A percentile compares a stretch with the other conserved stretches of the same genome.
phyloP scores from a whole-genome alignment of 2,888 invertebrate species.

The Ferdinandea cuprea region DNA sequence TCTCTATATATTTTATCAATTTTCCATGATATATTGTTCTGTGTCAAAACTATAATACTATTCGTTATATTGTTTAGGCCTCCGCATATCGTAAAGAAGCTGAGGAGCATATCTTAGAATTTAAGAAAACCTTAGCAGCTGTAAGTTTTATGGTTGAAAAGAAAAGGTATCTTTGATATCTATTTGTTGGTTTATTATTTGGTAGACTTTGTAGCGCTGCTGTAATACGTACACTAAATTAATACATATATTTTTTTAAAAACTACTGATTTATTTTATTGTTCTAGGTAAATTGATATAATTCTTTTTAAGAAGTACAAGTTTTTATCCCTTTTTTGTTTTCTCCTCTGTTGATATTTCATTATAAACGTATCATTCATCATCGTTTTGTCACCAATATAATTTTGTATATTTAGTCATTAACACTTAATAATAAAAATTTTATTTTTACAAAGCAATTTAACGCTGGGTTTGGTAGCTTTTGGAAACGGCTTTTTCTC shows the following conservation, averaged over 20 bases:
- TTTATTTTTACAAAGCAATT: conserved; percentile 52
- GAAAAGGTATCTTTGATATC: neutral
- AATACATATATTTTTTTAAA: neutral
- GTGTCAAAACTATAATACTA: conserved; percentile 36
- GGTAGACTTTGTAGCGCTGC: conserved; percentile 31
- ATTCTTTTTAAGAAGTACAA: neutral
- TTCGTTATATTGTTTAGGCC: conserved; percentile 83
- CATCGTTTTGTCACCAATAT: neutral
- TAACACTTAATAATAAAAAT: conserved; percentile 24
- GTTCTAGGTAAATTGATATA: conserved; percentile 27
- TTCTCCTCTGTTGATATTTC: neutral
- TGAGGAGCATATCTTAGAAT: conserved; percentile 89
- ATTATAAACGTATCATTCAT: conserved; percentile 19
- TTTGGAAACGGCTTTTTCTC: conserved; percentile 65
- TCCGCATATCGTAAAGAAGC: conserved; percentile 89
- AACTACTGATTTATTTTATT: neutral
- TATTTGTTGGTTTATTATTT: conserved; percentile 12
- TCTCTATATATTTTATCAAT: conserved; percentile 3
- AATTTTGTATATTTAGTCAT: conserved; percentile 25
- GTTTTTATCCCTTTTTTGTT: neutral
- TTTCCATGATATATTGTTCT: conserved; percentile 50
- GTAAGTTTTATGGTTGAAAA: conserved; percentile 85
- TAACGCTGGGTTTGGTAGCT: conserved; percentile 83
- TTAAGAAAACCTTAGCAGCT: conserved; percentile 89
- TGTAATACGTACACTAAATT: conserved; percentile 30